phyloP scores from a whole-genome alignment of 2,888 invertebrate genomes.

The Fragum whitleyi region DNA sequence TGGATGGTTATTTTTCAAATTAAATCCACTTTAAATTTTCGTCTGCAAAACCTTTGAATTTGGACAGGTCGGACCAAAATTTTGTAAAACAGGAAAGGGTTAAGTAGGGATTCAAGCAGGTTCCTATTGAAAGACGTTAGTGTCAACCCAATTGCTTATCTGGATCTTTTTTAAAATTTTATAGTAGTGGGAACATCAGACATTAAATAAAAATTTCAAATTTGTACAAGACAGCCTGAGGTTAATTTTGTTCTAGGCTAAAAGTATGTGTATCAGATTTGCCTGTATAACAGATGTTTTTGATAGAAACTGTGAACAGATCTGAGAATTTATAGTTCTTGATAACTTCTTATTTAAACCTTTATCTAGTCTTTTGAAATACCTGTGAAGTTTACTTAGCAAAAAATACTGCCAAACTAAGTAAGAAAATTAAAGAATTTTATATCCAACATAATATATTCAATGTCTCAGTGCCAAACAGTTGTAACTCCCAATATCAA shows the following conservation, averaged over 20 bases:
- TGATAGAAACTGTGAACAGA: slow-evolving; percentile 12
- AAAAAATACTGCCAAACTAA: background rate
- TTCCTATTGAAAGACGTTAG: no score
- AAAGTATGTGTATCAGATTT: background rate
- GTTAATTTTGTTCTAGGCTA: background rate
- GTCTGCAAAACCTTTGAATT: no score
- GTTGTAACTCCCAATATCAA: no score
- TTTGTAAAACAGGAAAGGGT: no score
- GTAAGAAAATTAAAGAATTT: background rate
- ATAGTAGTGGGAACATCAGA: background rate
- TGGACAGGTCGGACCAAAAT: no score
- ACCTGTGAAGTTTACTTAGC: background rate
- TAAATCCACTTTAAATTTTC: no score
- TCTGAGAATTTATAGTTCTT: slow-evolving; percentile 12
- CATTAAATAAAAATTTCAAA: background rate
- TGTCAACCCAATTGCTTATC: no score
- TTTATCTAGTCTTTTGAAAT: slow-evolving; percentile 4
- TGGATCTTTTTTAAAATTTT: no score
- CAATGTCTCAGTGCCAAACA: no score
- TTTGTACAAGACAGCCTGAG: background rate
- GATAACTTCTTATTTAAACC: background rate
- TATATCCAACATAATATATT: no score
- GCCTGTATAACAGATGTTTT: slow-evolving; percentile 4
- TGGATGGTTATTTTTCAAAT: no score
- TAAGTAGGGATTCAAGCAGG: no score